Evolutionary conservation across 1,140 invertebrate species (phyloP), one percentile per base, ranked within the genome.

Genomic region (Caerostris darwini): DNA sequence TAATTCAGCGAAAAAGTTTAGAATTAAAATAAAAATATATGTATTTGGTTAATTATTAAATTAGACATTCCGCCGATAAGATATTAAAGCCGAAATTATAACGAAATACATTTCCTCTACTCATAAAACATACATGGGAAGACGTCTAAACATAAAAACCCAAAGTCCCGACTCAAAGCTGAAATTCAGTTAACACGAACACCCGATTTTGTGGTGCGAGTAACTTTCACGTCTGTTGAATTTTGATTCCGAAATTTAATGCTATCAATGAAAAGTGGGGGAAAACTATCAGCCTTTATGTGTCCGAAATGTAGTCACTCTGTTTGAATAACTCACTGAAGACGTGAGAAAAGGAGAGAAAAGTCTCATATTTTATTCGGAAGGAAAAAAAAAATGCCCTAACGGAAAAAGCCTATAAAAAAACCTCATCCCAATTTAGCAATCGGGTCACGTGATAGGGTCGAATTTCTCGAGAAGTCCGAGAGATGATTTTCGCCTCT

Each of bases 401-500:
- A 77, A 50, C 71, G 34, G 71, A 53, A 77, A 77, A 34, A 8
- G 71, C 53, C 50, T 50, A 77, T 77, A 77, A 77, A 77, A n/a
- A 77, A 77, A 12, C 50, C 10, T 34, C 34, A 53, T 34, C 71
- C 50, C 50, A 77, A 77, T 77, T 77, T 77, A 77, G 71, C 71
- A 77, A 77, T 50, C 71, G 34, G 34, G 71, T 77, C 71, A 77
- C 71, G 71, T 50, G 71, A 77, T 50, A 12, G 12, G 71, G 71
- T 77, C 71, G 71, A 77, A 77, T 77, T 77, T 77, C 71, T 77
- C 7, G 34, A 77, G 71, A 77, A 77, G 71, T 19, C 19, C 19
- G 71, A 77, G 50, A 77, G 71, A 77, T 77, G 71, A 77, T 77
- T 77, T 77, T 77, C 71, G 71, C 71, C 71, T 77, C 71, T 77